Conservation (phyloP, 2,113 vertebrate genomes). For the Recurvirostra avosetta region DNA sequence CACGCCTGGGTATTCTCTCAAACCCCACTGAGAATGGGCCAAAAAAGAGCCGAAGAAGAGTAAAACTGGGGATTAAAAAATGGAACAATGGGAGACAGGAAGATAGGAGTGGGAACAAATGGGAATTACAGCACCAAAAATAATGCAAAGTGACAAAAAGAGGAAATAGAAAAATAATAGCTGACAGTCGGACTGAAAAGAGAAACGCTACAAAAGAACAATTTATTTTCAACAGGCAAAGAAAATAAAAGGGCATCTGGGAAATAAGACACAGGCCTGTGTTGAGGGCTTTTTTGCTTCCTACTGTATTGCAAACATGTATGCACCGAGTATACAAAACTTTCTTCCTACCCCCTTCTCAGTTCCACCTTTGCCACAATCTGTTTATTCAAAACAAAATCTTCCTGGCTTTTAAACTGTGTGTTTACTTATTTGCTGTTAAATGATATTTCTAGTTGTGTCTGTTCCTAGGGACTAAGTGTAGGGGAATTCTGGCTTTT, state of each 20-base stretch:
- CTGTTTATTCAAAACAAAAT: neutral
- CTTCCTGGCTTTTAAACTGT: neutral
- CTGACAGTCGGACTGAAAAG: slow-evolving; percentile 82
- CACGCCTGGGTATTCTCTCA: slow-evolving; percentile 88
- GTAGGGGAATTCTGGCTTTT: neutral
- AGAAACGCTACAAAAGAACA: slow-evolving; percentile 80
- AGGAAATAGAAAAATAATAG: slow-evolving; percentile 93
- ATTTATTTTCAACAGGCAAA: slow-evolving; percentile 84
- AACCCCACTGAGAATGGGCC: slow-evolving; percentile 81
- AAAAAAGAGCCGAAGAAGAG: slow-evolving; percentile 80
- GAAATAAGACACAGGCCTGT: slow-evolving; percentile 5
- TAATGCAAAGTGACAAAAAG: slow-evolving; percentile 92
- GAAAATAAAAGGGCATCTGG: slow-evolving; percentile 47
- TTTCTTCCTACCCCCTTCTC: neutral
- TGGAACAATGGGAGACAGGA: slow-evolving; percentile 89
- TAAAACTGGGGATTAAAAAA: slow-evolving; percentile 88
- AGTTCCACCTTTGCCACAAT: neutral
- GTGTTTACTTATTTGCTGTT: neutral
- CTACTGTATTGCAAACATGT: neutral
- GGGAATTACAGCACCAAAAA: slow-evolving; percentile 94
- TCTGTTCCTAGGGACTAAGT: neutral
- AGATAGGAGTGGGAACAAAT: slow-evolving; percentile 91
- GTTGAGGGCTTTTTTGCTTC: neutral
- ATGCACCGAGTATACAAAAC: neutral
- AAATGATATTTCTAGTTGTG: neutral